Conservation (phyloP, 2,888 invertebrate genomes). For the Sicus ferrugineus region DNA sequence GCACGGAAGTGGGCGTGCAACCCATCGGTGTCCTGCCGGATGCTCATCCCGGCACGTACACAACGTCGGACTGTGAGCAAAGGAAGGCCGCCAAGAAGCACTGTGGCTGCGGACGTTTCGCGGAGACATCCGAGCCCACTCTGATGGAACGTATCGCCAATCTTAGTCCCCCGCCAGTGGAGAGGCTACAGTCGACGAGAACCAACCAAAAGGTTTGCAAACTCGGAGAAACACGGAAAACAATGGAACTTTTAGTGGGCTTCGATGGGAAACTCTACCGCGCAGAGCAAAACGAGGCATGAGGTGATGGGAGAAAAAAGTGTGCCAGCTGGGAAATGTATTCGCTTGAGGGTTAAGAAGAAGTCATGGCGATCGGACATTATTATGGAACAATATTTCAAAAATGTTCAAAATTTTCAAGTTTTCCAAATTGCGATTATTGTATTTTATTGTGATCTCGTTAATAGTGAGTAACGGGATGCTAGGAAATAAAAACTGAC, state of each 20-base stretch:
- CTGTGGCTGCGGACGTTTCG: neutral
- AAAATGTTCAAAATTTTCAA: too few species aligned
- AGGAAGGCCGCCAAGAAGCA: conserved; percentile 6
- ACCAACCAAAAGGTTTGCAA: neutral
- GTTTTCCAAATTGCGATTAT: too few species aligned
- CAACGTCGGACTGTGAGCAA: neutral
- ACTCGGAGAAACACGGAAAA: neutral
- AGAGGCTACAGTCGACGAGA: neutral
- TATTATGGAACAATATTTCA: too few species aligned
- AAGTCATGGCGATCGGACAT: too few species aligned
- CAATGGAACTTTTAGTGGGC: conserved; percentile 35
- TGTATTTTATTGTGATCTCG: too few species aligned
- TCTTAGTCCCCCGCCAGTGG: neutral
- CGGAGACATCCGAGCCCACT: neutral
- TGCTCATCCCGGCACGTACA: conserved; percentile 19
- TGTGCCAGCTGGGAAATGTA: too few species aligned
- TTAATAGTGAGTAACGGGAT: too few species aligned
- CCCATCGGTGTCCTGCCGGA: conserved; percentile 42
- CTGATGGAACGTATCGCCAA: neutral
- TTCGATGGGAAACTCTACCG: conserved; percentile 41
- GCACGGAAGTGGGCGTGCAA: conserved; percentile 47
- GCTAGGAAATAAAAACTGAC: too few species aligned
- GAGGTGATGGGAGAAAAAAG: neutral
- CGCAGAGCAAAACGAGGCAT: conserved; percentile 30
- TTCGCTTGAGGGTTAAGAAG: too few species aligned